Evolutionary conservation across 2,888 invertebrate species (phyloP), one percentile per base, ranked within the genome.

Genomic region (Aphidoletes aphidimyza): DNA sequence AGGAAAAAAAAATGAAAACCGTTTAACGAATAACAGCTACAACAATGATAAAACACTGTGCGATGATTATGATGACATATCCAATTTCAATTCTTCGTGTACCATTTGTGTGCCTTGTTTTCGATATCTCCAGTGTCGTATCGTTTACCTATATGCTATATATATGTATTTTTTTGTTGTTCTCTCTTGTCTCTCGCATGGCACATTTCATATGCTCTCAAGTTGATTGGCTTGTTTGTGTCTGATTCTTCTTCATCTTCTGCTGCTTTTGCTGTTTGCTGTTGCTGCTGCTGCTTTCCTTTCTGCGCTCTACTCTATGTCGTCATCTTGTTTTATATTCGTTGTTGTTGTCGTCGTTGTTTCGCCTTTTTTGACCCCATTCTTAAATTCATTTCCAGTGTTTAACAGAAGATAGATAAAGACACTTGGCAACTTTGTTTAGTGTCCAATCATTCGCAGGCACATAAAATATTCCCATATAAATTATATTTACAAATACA

Each of bases 371-470:
- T 81, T 81, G 81, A 81, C 81, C 81, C 37, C 37, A 81, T 81
- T 81, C 81, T 37, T 37, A 37, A 81, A 81, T 37, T 81, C 81
- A 81, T 81, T 81, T 81, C 36, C n/a, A 37, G 81, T 69, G 17
- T 81, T 37, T 11, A 36, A 5, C 36, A 81, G 37, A 81, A 81
- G 37, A 81, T 81, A 69, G 81, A 81, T 81, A 36, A 81, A 37
- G 81, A 37, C 81, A 81, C 81, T 81, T 81, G 37, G 81, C 37
- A 81, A 81, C 69, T 69, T 69, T 69, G 69, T 69, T 69, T 69
- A 69, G 69, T 69, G 1, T 8, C 69, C n/a, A 42, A 42, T 42
- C n/a, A 2, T 69, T 69, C 69, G 26, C 69, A 30, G 14, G 34
- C 69, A 69, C 34, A 69, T 69, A 69, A 26, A 30, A 30, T n/a